Evolutionary conservation across 1,140 invertebrate species (phyloP).

Genomic region (Watersipora subatra): DNA sequence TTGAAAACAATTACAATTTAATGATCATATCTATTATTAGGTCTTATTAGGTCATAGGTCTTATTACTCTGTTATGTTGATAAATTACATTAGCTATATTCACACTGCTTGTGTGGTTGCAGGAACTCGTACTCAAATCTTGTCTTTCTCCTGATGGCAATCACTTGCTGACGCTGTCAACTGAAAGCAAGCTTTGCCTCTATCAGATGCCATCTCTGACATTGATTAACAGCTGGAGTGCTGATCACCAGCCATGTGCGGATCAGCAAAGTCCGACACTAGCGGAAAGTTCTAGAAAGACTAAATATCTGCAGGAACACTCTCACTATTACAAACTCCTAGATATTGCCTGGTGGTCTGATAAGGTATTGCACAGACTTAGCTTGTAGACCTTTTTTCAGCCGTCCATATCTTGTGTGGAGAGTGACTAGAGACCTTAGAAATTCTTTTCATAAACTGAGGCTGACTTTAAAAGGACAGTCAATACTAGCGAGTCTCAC

Average conservation of each 20-base stretch:
- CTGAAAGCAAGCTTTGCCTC: slow-evolving; percentile 55
- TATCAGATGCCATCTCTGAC: slow-evolving; percentile 56
- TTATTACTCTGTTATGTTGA: no score
- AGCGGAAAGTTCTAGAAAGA: neutral
- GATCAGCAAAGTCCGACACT: neutral
- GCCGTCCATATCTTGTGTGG: no score
- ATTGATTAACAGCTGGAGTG: slow-evolving; percentile 44
- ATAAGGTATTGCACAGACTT: slow-evolving; percentile 53
- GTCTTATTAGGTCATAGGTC: no score
- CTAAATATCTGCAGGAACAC: slow-evolving; percentile 12
- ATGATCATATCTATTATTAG: no score
- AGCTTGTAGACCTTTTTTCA: no score
- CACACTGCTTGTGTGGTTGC: neutral
- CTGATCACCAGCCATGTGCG: slow-evolving; percentile 42
- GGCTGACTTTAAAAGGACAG: no score
- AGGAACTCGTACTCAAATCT: slow-evolving; percentile 50
- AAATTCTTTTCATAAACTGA: no score
- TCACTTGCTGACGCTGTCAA: slow-evolving; percentile 52
- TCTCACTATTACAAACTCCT: slow-evolving; percentile 40
- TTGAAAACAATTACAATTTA: no score
- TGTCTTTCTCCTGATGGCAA: slow-evolving; percentile 50
- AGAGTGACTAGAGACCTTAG: no score
- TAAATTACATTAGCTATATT: no score
- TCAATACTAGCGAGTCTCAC: no score
- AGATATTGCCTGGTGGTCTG: slow-evolving; percentile 65